These are phyloP conservation scores for Coilia nasus DNA, from an alignment of 2,797 vertebrate species.

Conservation along the genomic window DNA sequence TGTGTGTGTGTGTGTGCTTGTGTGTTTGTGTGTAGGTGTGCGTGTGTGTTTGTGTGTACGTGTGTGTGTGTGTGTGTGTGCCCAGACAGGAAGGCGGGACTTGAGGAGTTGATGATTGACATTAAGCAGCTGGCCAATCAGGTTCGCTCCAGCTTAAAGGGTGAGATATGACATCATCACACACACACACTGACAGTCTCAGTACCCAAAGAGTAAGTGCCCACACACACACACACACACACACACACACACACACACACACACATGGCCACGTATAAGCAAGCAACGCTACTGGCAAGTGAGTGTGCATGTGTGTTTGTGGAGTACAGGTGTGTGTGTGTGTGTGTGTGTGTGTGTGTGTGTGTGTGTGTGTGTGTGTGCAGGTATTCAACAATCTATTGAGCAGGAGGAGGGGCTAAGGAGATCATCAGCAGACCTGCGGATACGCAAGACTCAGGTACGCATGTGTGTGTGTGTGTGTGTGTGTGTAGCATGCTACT, in stretches of 20 bases:
- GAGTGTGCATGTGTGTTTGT: background rate
- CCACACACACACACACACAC: background rate
- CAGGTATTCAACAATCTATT: slow-evolving; percentile 93
- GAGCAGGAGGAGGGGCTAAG: slow-evolving; percentile 93
- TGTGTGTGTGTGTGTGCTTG: background rate
- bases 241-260: slow-evolving; percentile 12
- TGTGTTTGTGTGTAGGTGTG: slow-evolving; percentile 1
- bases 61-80: slow-evolving; percentile 9
- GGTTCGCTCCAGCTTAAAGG: slow-evolving; percentile 96
- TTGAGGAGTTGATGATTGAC: slow-evolving; percentile 93
- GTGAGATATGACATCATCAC: slow-evolving; percentile 72
- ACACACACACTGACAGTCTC: slow-evolving; percentile 37
- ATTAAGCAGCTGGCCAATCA: slow-evolving; percentile 97
- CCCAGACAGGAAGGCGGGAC: slow-evolving; percentile 90
- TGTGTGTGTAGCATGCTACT: no score
- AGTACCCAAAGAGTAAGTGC: no score
- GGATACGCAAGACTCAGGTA: slow-evolving; percentile 94
- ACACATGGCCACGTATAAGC: background rate
- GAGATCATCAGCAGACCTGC: slow-evolving; percentile 89
- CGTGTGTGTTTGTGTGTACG: background rate
- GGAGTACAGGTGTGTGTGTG: background rate
- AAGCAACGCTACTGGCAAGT: background rate
- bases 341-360: slow-evolving; percentile 11
- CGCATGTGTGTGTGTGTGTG: background rate
- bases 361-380: slow-evolving; percentile 14